phyloP scores from a whole-genome alignment of 2,888 invertebrate species.

The Phengaris arion region DNA sequence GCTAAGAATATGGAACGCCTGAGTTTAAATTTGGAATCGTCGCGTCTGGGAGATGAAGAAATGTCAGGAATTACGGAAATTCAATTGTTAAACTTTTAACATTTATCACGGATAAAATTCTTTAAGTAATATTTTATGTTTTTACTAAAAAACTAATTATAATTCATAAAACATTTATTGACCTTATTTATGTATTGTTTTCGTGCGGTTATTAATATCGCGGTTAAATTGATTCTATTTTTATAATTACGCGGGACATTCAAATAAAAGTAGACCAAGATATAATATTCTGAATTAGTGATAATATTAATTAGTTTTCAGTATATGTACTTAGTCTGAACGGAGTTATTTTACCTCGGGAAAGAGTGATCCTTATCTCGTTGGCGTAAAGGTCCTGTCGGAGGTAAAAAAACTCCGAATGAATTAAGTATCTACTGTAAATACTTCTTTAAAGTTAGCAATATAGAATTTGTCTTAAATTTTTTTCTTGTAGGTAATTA shows the following conservation, averaged over 20 bases:
- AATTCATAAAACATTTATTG: not conserved
- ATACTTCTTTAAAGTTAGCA: no score
- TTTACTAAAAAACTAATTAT: not conserved
- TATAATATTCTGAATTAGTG: not conserved
- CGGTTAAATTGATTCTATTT: not conserved
- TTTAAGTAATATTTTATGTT: not conserved
- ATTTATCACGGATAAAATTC: not conserved
- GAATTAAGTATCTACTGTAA: no score
- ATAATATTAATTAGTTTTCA: no score
- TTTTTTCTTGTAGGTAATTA: no score
- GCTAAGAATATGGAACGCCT: constrained; percentile 65
- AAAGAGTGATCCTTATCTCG: no score
- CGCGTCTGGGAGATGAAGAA: constrained; percentile 63
- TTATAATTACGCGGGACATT: constrained; percentile 18
- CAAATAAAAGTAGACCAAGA: not conserved
- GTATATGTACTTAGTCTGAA: no score
- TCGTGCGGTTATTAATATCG: constrained; percentile 27
- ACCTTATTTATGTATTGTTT: not conserved
- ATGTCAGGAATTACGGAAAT: constrained; percentile 50
- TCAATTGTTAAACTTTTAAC: constrained; percentile 38
- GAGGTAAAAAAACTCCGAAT: no score
- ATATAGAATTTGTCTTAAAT: no score
- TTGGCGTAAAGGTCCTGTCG: no score
- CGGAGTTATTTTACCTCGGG: no score
- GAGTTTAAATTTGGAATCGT: constrained; percentile 74